Conservation (phyloP, 2,888 invertebrate species). For the Bhutanitis thaidina region DNA sequence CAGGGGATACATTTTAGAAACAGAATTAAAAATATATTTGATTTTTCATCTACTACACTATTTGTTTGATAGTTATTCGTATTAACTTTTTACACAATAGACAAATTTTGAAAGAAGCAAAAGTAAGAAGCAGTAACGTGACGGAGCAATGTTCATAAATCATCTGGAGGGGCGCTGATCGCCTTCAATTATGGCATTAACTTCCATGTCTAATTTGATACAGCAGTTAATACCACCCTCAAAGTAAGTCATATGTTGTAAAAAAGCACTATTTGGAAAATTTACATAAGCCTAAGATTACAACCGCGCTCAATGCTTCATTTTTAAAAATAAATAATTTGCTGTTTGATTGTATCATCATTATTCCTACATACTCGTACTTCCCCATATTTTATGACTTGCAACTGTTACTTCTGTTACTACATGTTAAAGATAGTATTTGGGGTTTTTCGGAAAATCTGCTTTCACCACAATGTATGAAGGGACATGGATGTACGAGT, state of each 20-base stretch:
- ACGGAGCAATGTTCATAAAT: slow-evolving; percentile 45
- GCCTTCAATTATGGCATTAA: slow-evolving; percentile 76
- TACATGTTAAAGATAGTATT: no score
- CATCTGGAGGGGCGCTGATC: slow-evolving; percentile 70
- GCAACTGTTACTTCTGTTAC: no score
- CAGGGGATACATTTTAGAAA: no score
- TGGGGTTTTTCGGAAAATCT: no score
- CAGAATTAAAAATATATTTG: no score
- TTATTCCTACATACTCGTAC: no score
- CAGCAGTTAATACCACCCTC: slow-evolving; percentile 41
- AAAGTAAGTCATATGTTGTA: slow-evolving; percentile 36
- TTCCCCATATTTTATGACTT: no score
- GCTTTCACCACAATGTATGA: no score
- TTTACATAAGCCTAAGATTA: background rate
- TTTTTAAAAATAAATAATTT: background rate
- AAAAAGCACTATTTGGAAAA: slow-evolving; percentile 22
- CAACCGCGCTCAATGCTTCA: background rate
- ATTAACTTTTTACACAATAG: background rate
- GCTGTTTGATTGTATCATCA: background rate
- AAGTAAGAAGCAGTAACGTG: background rate
- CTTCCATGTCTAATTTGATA: slow-evolving; percentile 71
- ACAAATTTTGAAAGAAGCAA: background rate
- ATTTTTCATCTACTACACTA: no score
- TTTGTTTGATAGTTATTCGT: no score
- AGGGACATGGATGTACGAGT: no score